phyloP scores from a whole-genome alignment of 2,888 invertebrate genomes.

The Coenonympha arcania region DNA sequence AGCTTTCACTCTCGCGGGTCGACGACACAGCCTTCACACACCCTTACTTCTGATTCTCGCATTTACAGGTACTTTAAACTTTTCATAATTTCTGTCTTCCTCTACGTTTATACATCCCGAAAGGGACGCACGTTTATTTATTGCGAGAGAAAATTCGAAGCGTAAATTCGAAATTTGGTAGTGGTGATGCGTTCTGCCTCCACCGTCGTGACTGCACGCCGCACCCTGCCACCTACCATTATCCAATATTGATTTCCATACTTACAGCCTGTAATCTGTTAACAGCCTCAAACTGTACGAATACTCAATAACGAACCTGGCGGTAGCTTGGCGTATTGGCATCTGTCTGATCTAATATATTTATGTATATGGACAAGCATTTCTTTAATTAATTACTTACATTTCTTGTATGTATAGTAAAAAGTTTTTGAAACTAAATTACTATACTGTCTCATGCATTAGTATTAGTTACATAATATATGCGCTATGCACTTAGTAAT shows the following conservation, averaged over 20 bases:
- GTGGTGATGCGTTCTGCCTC: slow-evolving; percentile 43
- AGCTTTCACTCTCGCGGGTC: slow-evolving; percentile 71
- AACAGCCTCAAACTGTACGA: slow-evolving; percentile 46
- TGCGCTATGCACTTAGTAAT: no score
- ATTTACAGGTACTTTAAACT: slow-evolving; percentile 12
- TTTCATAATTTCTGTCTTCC: slow-evolving; percentile 12
- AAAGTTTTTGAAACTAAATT: no score
- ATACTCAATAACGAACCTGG: slow-evolving; percentile 34
- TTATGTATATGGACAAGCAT: no score
- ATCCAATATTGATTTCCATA: slow-evolving; percentile 70
- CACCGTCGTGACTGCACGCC: slow-evolving; percentile 36
- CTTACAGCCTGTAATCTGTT: slow-evolving; percentile 64
- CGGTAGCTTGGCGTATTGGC: not conserved
- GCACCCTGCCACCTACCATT: slow-evolving; percentile 57
- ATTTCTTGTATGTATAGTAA: no score
- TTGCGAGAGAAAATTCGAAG: slow-evolving; percentile 20
- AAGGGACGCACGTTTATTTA: slow-evolving; percentile 15
- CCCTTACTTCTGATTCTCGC: slow-evolving; percentile 47
- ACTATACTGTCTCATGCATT: no score
- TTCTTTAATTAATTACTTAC: no score
- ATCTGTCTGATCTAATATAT: not conserved
- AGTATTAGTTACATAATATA: no score
- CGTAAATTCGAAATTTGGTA: slow-evolving; percentile 39
- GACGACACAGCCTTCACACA: slow-evolving; percentile 62
- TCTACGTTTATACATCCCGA: slow-evolving; percentile 20